Evolutionary conservation across 1,140 invertebrate species (phyloP).

Genomic region (Brachionus koreanus): DNA sequence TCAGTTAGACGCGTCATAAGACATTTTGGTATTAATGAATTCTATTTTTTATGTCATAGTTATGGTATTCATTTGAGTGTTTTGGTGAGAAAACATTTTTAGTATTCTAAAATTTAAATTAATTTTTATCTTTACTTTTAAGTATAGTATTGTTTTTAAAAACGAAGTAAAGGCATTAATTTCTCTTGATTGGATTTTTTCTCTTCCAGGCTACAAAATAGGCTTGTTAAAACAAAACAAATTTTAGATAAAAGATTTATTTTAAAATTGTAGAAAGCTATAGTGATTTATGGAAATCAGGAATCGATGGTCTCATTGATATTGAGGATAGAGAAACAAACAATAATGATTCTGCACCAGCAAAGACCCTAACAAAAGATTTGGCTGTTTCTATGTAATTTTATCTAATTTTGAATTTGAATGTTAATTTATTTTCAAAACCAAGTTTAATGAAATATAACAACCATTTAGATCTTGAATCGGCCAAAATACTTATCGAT

Average conservation of each 20-base stretch:
- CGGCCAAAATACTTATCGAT: slow-evolving; percentile 17
- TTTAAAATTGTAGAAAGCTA: neutral
- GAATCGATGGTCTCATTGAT: slow-evolving; percentile 9
- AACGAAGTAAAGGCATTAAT: slow-evolving; percentile 16
- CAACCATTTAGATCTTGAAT: slow-evolving; percentile 15
- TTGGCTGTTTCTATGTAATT: slow-evolving; percentile 12
- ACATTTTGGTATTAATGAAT: slow-evolving; percentile 2
- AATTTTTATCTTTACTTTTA: neutral
- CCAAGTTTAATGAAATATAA: slow-evolving; percentile 26
- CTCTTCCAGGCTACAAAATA: slow-evolving; percentile 26
- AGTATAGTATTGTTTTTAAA: slow-evolving; percentile 36
- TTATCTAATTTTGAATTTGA: neutral
- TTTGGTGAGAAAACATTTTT: neutral
- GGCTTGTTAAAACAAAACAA: neutral
- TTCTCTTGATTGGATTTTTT: slow-evolving; percentile 36
- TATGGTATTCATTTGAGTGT: slow-evolving; percentile 40
- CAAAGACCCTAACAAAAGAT: neutral
- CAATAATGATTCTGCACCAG: neutral
- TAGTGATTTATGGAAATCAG: neutral
- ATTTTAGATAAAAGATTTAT: neutral
- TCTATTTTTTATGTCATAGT: slow-evolving; percentile 37
- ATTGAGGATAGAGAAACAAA: neutral
- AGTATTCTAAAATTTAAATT: too few species aligned
- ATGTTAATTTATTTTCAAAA: neutral
- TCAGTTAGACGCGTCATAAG: slow-evolving; percentile 18